Evolutionary conservation across 2,113 vertebrate species (phyloP), one percentile per base, ranked within the genome.

Genomic region (Sitta europaea): DNA sequence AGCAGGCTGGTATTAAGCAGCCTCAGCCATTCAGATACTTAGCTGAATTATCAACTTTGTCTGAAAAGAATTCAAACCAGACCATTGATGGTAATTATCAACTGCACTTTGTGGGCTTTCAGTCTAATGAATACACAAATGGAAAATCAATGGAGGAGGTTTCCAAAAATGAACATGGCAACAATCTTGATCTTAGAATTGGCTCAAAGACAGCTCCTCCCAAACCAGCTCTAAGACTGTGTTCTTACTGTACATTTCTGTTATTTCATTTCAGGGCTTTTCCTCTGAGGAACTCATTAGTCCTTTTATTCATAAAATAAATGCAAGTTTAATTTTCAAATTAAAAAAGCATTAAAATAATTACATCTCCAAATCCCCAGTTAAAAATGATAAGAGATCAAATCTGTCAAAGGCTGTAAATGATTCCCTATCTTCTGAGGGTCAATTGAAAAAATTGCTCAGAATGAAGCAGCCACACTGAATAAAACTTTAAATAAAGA

Each of bases 41-140:
- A 71, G 82, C 65, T 71, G 88, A 96, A 96, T 93, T 96, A 95
- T 84, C 96, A 96, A 23, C 90, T 95, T 67, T 3, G 2, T 54
- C 78, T 72, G 82, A 90, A 95, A 93, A 86, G 88, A 94, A 88
- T 83, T 93, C 90, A 90, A 93, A 77, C 80, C 86, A 92, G 72
- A 74, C 48, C 82, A 84, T 74, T 95, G 93, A 94, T 59, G 79
- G 88, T 93, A 97, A 96, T 97, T 97, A 97, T 95, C 96, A 95
- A 75, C 88, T 61, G 68, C 94, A 94, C 79, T 94, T 94, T 65
- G 68, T 72, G 90, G 86, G 94, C 79, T 96, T 97, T 95, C 94
- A 95, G 86, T 88, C 83, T 96, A 97, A 96, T 94, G 95, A 96
- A 91, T 86, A 65, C 75, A 93, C 68, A 96, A 96, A 96, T 84